Evolutionary conservation across 2,797 vertebrate species (phyloP).

Genomic region (Arremon aurantiirostris): DNA sequence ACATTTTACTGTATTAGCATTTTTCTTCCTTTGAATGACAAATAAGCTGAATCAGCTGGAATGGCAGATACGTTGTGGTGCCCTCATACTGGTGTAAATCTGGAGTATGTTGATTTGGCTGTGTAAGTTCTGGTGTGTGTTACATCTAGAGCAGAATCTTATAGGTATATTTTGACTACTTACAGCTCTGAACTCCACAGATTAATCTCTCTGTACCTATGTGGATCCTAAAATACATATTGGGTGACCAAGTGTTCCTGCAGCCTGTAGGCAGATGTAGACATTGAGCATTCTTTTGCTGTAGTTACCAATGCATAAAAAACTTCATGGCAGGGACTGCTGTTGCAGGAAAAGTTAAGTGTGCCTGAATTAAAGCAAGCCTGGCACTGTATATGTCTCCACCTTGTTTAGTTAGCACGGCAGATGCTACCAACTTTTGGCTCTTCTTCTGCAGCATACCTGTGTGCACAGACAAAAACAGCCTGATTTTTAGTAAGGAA

Average conservation of each 20-base stretch:
- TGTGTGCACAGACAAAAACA: background rate
- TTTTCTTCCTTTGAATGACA: background rate
- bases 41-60: background rate
- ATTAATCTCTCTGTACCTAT: background rate
- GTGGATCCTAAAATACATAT: background rate
- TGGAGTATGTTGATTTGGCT: background rate
- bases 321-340: slow-evolving; percentile 1
- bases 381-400: background rate
- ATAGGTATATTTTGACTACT: background rate
- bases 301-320: slow-evolving; percentile 18
- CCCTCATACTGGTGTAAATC: background rate
- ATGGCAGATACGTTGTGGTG: background rate
- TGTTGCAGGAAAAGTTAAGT: slow-evolving; percentile 37
- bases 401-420: background rate
- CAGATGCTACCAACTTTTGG: background rate
- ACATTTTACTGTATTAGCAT: background rate
- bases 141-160: background rate
- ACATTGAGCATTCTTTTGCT: background rate
- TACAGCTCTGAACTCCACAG: background rate
- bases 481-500: background rate
- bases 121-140: background rate
- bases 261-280: slow-evolving; percentile 26
- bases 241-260: background rate
- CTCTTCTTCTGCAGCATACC: background rate
- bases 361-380: background rate